phyloP scores from a whole-genome alignment of 92 coral and sea anemone species.

The Plumapathes pennacea region DNA sequence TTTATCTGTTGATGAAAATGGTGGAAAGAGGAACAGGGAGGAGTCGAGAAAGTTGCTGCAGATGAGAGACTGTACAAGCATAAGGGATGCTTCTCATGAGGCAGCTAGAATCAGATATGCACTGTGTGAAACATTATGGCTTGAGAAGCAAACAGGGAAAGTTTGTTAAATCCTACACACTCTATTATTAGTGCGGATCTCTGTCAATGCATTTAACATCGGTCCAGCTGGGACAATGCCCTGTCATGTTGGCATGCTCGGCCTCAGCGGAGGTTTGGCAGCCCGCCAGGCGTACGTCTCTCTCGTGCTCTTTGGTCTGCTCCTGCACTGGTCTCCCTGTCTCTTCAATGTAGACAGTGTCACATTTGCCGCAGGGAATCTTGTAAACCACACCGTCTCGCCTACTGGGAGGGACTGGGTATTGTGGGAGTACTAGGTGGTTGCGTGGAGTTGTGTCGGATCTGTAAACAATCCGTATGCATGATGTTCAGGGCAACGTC shows the following conservation, averaged over 20 bases:
- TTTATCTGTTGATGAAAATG: slow-evolving; percentile 44
- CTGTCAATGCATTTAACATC: neutral
- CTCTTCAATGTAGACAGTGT: slow-evolving; percentile 11
- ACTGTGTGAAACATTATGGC: slow-evolving; percentile 63
- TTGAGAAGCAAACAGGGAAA: slow-evolving; percentile 62
- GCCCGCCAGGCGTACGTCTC: neutral
- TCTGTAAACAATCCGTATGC: neutral
- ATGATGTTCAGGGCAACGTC: neutral
- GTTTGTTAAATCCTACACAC: slow-evolving; percentile 53
- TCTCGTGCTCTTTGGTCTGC: slow-evolving; percentile 1
- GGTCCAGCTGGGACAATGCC: no score
- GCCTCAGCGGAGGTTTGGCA: neutral
- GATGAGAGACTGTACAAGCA: slow-evolving; percentile 54
- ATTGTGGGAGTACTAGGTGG: neutral
- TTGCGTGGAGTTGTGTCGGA: slow-evolving; percentile 1
- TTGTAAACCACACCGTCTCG: no score
- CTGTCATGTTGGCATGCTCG: no score
- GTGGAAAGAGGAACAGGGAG: slow-evolving; percentile 61
- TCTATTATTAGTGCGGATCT: slow-evolving; percentile 18
- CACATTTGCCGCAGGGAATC: slow-evolving; percentile 11
- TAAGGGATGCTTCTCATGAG: slow-evolving; percentile 44
- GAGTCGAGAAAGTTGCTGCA: slow-evolving; percentile 59
- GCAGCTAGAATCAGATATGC: slow-evolving; percentile 55
- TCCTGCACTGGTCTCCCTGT: slow-evolving; percentile 11
- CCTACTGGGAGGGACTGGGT: no score